Conservation (phyloP, 64 coral and sea anemone genomes). For the Actinia equina region DNA sequence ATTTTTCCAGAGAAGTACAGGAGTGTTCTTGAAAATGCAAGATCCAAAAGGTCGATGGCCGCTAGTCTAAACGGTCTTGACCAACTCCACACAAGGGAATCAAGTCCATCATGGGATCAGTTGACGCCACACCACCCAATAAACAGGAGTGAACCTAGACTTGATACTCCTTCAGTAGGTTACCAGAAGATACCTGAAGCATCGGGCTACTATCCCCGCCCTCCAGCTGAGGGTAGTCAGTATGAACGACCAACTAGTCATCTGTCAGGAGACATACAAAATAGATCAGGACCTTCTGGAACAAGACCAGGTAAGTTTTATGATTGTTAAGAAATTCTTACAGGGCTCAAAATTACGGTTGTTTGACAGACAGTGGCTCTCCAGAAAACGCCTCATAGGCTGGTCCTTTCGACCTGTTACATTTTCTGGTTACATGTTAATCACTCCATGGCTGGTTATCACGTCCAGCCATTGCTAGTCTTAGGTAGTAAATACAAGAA, state of each 20-base stretch:
- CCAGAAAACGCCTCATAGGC: too few species aligned
- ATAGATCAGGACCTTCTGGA: not conserved
- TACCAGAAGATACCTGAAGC: not conserved
- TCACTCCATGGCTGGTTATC: too few species aligned
- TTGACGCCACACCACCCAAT: not conserved
- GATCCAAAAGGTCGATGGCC: conserved; percentile 16
- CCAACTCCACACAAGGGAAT: not conserved
- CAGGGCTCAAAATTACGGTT: too few species aligned
- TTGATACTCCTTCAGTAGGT: not conserved
- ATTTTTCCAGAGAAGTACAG: conserved; percentile 46
- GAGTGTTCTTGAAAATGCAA: conserved; percentile 1
- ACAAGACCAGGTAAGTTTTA: not conserved
- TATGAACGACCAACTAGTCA: not conserved
- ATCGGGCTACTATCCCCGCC: not conserved
- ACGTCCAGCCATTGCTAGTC: too few species aligned
- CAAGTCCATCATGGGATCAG: not conserved
- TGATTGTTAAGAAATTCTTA: not conserved
- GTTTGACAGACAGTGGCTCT: too few species aligned
- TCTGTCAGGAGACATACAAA: not conserved
- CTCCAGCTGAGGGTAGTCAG: not conserved
- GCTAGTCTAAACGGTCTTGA: conserved; percentile 10
- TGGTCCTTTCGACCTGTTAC: too few species aligned
- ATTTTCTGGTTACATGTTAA: too few species aligned
- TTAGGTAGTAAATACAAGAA: too few species aligned
- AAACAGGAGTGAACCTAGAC: not conserved